These are phyloP conservation scores for Spinus pinus DNA, from an alignment of 2,797 vertebrate species.

Conservation along the genomic window DNA sequence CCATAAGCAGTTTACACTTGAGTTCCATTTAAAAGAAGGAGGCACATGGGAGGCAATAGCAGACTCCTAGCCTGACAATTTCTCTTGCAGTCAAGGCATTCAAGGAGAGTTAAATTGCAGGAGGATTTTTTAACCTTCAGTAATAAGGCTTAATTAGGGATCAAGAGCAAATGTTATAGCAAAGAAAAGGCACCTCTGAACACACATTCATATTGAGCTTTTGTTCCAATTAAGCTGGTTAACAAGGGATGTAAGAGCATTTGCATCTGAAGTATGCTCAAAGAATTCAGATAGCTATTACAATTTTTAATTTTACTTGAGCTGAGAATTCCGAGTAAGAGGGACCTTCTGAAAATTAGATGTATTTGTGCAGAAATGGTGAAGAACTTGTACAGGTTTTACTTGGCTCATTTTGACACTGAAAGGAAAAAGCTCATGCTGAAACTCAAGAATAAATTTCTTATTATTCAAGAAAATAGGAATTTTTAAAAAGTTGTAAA, in stretches of 20 bases:
- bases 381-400: constrained; percentile 36
- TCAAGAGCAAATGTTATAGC: constrained; percentile 50
- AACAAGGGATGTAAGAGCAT: constrained; percentile 29
- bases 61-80: not conserved
- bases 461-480: not conserved
- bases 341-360: constrained; percentile 52
- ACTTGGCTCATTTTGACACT: not conserved
- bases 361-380: constrained; percentile 28
- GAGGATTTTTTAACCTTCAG: constrained; percentile 52
- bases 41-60: not conserved
- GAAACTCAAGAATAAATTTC: not conserved
- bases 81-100: constrained; percentile 30
- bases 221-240: constrained; percentile 63
- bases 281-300: constrained; percentile 56
- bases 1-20: not conserved
- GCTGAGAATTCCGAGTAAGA: constrained; percentile 34
- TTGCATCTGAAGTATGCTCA: constrained; percentile 23
- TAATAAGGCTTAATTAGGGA: constrained; percentile 54
- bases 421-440: not conserved
- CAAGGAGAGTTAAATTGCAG: constrained; percentile 16
- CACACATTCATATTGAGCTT: not conserved
- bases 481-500: not conserved
- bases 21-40: not conserved
- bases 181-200: constrained; percentile 36
- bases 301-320: constrained; percentile 58